Percentiles rank a stretch among this genome's conserved stretches.
Conservation (phyloP, 2,888 invertebrate species). For the Apomyelois bistriatella region DNA sequence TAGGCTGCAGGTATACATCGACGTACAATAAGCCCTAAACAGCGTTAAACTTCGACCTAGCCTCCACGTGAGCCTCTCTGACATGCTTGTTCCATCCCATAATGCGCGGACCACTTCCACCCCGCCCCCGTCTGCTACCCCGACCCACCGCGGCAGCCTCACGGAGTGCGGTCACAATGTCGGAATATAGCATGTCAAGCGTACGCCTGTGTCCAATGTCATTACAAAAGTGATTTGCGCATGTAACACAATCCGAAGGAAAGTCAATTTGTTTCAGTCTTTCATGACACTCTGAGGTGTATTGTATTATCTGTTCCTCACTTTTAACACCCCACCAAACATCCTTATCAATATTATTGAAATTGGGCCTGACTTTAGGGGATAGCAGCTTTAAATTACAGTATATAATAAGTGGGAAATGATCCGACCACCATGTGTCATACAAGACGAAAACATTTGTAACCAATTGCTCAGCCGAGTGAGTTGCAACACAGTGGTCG, state of each 20-base stretch:
- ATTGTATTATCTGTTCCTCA: neutral
- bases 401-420: constrained; percentile 18
- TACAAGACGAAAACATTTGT: constrained; percentile 11
- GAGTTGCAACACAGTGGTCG: constrained; percentile 16
- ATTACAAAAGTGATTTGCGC: constrained; percentile 13
- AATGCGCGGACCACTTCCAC: neutral
- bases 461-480: constrained; percentile 8
- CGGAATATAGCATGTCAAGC: constrained; percentile 15
- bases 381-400: constrained; percentile 19
- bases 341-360: neutral
- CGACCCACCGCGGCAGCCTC: neutral
- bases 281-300: constrained; percentile 10
- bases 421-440: constrained; percentile 17
- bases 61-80: no score
- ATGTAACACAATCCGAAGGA: constrained; percentile 8
- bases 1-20: no score
- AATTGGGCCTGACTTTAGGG: constrained; percentile 7
- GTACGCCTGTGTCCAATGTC: constrained; percentile 11
- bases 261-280: constrained; percentile 12
- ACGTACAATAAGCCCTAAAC: no score
- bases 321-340: constrained; percentile 9
- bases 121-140: constrained; percentile 3
- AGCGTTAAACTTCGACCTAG: no score
- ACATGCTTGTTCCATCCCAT: no score
- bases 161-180: constrained; percentile 15